Evolutionary conservation across 2,113 vertebrate species (phyloP).

Genomic region (Phycodurus eques): DNA sequence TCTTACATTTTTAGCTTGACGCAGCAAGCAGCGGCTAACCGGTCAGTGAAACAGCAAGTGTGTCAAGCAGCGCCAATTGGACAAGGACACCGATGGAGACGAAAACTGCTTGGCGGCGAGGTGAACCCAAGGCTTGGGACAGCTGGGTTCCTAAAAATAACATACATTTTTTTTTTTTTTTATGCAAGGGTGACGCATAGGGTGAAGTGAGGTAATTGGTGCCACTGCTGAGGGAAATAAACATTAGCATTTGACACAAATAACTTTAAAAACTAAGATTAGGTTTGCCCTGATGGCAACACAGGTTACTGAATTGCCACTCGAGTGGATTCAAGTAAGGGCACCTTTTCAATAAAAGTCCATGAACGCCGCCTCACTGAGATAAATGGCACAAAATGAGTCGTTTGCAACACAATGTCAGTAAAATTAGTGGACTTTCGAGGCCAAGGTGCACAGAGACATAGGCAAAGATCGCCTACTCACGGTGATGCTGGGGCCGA

Average conservation of each 20-base stretch:
- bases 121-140: constrained; percentile 45
- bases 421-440: neutral
- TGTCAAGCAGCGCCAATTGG: constrained; percentile 26
- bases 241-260: constrained; percentile 50
- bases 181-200: constrained; percentile 39
- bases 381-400: neutral
- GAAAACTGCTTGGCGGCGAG: constrained; percentile 29
- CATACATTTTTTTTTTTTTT: constrained; percentile 32
- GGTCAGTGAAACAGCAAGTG: constrained; percentile 19
- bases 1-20: constrained; percentile 28
- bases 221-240: constrained; percentile 42
- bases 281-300: constrained; percentile 25
- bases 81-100: constrained; percentile 43
- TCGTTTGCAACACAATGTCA: neutral
- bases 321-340: neutral
- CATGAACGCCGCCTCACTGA: neutral
- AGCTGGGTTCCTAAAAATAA: constrained; percentile 59
- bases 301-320: constrained; percentile 13
- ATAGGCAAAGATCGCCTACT: constrained; percentile 69
- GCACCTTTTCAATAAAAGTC: neutral
- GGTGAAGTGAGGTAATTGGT: constrained; percentile 35
- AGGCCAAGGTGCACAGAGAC: neutral
- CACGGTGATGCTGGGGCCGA: constrained; percentile 95
- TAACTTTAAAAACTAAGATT: constrained; percentile 36
- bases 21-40: constrained; percentile 32